phyloP scores from a whole-genome alignment of 1,140 invertebrate genomes.

The Sarcophaga peregrina region DNA sequence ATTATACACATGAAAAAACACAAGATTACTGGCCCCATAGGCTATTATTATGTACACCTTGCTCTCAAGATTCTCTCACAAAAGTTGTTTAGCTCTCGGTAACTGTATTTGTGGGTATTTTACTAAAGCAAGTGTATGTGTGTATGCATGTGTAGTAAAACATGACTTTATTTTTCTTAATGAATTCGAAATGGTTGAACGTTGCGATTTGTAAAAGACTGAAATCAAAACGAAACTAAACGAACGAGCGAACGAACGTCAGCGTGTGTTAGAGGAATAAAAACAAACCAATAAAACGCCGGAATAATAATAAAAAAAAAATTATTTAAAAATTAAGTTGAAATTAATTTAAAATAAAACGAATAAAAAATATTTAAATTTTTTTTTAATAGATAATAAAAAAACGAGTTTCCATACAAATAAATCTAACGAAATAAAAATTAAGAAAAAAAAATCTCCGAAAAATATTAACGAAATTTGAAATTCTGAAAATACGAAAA shows the following conservation, averaged over 20 bases:
- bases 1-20: too few species aligned
- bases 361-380: not conserved
- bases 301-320: constrained; percentile 21
- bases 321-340: constrained; percentile 21
- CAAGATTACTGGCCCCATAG: too few species aligned
- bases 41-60: too few species aligned
- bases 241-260: constrained; percentile 47
- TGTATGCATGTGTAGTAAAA: not conserved
- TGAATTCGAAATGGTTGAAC: not conserved
- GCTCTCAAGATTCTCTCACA: too few species aligned
- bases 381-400: too few species aligned
- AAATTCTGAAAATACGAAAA: not conserved
- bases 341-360: not conserved
- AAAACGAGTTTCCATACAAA: too few species aligned
- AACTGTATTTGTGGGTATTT: not conserved
- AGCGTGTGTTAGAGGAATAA: not conserved
- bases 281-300: not conserved
- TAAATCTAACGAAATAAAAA: not conserved
- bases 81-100: not conserved
- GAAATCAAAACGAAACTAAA: constrained; percentile 46
- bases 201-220: not conserved
- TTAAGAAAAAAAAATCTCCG: not conserved
- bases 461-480: not conserved
- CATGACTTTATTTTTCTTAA: not conserved
- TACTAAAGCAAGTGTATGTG: not conserved